A percentile compares a stretch with the other conserved stretches of the same genome.
These are phyloP conservation scores for Jaculus jaculus DNA, from an alignment of 2,113 vertebrate species.

Conservation along the genomic window DNA sequence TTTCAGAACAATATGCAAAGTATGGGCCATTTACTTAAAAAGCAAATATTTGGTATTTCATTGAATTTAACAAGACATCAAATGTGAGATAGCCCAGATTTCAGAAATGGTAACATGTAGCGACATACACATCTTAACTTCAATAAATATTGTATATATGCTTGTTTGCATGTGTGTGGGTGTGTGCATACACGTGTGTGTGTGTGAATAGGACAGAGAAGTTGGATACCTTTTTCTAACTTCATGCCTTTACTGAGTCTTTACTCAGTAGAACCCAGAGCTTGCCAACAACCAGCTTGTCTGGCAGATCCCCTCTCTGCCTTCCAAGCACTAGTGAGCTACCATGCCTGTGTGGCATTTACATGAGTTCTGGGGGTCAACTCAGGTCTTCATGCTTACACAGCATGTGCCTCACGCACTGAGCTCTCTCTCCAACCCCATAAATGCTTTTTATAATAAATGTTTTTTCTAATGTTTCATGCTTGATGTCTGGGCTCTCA, in stretches of 20 bases:
- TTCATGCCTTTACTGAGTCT: too few species aligned
- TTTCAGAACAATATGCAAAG: neutral
- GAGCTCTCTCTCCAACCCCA: too few species aligned
- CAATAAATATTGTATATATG: neutral
- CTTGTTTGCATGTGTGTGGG: neutral
- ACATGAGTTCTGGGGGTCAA: too few species aligned
- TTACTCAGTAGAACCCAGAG: too few species aligned
- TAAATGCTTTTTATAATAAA: neutral
- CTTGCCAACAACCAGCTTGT: too few species aligned
- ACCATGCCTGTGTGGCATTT: too few species aligned
- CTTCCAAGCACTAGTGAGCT: too few species aligned
- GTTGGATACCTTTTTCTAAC: too few species aligned
- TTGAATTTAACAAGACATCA: constrained; percentile 16
- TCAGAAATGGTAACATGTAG: neutral
- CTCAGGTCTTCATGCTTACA: too few species aligned
- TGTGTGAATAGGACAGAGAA: too few species aligned
- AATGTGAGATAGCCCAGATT: neutral
- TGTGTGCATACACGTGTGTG: neutral
- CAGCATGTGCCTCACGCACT: too few species aligned
- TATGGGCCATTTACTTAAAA: constrained; percentile 18
- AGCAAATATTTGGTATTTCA: neutral
- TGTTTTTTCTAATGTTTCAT: neutral
- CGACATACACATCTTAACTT: neutral
- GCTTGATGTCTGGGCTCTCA: neutral
- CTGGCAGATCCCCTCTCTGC: too few species aligned